A percentile compares a stretch with the other conserved stretches of the same genome.
Conservation (phyloP, 2,888 invertebrate species). For the Erebia ligea region DNA sequence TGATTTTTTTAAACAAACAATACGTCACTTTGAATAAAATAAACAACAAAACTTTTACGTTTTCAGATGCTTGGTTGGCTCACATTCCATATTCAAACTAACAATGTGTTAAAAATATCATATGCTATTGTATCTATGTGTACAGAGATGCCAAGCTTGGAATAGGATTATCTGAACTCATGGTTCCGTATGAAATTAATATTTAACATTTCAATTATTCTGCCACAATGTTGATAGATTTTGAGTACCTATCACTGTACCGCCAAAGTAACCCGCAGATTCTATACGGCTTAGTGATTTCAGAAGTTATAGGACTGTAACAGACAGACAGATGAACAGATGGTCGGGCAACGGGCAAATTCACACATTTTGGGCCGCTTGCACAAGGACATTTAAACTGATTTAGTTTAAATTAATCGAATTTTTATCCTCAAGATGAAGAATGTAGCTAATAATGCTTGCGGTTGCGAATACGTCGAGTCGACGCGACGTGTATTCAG, state of each 20-base stretch:
- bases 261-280: no score
- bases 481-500: neutral
- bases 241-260: no score
- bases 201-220: neutral
- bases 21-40: neutral
- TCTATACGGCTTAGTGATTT: neutral
- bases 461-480: no score
- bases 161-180: neutral
- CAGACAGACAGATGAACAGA: neutral
- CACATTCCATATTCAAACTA: conserved; percentile 3
- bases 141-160: neutral
- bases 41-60: neutral
- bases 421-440: no score
- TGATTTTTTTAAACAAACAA: neutral
- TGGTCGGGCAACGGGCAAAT: no score
- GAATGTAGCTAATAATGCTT: no score
- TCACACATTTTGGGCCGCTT: no score
- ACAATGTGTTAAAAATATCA: conserved; percentile 10
- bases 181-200: conserved; percentile 1
- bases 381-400: no score
- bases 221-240: no score
- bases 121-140: neutral
- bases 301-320: neutral
- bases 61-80: neutral
- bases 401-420: no score